These are phyloP conservation scores for Alligator mississippiensis DNA, from an alignment of 2,113 vertebrate genomes.

Conservation along the genomic window DNA sequence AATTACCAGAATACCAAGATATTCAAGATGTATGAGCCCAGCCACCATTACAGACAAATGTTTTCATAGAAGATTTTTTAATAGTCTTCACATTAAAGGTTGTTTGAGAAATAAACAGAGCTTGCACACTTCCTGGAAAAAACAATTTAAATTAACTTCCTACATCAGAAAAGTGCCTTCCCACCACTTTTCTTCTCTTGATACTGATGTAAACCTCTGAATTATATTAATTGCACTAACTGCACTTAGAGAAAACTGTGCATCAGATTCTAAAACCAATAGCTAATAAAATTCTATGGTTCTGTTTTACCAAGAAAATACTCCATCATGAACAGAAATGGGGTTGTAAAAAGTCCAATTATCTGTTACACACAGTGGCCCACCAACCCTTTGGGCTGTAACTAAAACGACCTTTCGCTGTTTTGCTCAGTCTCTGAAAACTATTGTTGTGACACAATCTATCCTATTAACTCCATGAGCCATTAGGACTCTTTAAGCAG, in stretches of 20 bases:
- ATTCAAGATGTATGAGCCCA: neutral
- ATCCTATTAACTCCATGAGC: conserved; percentile 25
- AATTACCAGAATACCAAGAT: neutral
- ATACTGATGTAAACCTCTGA: neutral
- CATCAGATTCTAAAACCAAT: conserved; percentile 36
- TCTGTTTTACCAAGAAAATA: conserved; percentile 36
- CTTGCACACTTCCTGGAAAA: neutral
- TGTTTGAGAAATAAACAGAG: neutral
- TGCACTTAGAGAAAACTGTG: conserved; percentile 7
- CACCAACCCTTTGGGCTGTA: neutral
- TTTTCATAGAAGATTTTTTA: neutral
- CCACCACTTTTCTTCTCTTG: neutral
- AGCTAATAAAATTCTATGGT: conserved; percentile 42
- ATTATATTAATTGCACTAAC: conserved; percentile 5
- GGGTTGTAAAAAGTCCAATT: conserved; percentile 51
- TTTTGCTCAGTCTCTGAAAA: conserved; percentile 68
- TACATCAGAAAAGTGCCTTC: neutral
- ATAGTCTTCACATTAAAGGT: neutral
- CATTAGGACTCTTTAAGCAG: neutral
- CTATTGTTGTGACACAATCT: conserved; percentile 49
- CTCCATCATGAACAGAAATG: conserved; percentile 4
- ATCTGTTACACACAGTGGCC: conserved; percentile 31
- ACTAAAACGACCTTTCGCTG: conserved; percentile 33
- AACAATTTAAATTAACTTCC: neutral
- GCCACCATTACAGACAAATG: neutral